A percentile compares a stretch with the other conserved stretches of the same genome.
Evolutionary conservation across 1,140 invertebrate genomes (phyloP).

Genomic region (Trachymyrmex cornetzi): DNA sequence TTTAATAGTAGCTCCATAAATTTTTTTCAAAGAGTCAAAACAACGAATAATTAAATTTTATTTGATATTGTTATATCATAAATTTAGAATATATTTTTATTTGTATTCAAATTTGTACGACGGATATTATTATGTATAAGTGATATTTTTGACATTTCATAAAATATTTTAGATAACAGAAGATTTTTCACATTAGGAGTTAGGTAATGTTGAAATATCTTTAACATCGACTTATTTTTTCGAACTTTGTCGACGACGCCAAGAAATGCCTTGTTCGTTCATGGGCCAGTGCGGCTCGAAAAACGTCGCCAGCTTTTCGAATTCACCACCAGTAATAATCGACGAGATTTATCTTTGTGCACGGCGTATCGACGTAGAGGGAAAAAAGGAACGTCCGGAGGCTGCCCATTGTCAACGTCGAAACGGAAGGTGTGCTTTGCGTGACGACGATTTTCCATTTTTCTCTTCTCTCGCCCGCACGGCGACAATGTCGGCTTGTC

Average conservation of each 20-base stretch:
- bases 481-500: slow-evolving; percentile 54
- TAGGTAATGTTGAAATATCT: background rate
- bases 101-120: background rate
- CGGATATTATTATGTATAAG: background rate
- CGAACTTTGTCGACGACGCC: background rate
- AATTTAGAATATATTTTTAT: background rate
- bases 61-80: background rate
- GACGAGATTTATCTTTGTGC: slow-evolving; percentile 48
- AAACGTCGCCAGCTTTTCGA: slow-evolving; percentile 23
- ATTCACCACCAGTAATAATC: slow-evolving; percentile 35
- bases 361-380: slow-evolving; percentile 43
- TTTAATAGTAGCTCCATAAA: background rate
- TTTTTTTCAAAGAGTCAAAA: background rate
- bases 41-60: background rate
- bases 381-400: slow-evolving; percentile 38
- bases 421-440: slow-evolving; percentile 53
- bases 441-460: slow-evolving; percentile 58
- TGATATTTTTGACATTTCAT: background rate
- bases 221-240: background rate
- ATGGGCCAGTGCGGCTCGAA: background rate
- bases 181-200: background rate
- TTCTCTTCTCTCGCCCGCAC: slow-evolving; percentile 17
- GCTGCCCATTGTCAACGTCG: slow-evolving; percentile 56
- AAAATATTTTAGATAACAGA: background rate
- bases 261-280: background rate